Evolutionary conservation across 2,113 vertebrate species (phyloP).

Genomic region (Rhagologus leucostigma): DNA sequence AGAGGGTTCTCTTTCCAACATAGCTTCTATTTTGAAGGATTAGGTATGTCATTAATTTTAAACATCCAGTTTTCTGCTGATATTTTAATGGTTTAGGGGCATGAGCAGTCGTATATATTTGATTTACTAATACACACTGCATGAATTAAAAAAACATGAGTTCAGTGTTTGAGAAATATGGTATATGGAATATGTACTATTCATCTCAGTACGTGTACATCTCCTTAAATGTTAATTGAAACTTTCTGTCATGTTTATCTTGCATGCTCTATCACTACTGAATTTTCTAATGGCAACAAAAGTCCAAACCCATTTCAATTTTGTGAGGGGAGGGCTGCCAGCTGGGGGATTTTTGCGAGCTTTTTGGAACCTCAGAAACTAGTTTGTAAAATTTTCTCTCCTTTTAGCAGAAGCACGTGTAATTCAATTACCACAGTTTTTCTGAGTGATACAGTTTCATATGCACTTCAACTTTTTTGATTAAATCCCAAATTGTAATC

Average conservation of each 20-base stretch:
- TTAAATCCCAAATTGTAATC: neutral
- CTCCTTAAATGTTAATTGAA: neutral
- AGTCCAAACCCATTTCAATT: neutral
- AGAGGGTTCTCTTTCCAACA: neutral
- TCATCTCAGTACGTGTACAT: neutral
- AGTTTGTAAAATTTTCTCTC: neutral
- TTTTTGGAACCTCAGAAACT: neutral
- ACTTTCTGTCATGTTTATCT: neutral
- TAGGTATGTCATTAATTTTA: neutral
- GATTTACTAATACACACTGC: neutral
- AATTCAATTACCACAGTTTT: neutral
- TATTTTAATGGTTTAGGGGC: neutral
- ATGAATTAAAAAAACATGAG: neutral
- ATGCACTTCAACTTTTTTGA: neutral
- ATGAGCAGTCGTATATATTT: neutral
- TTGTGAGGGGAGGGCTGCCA: rapidly evolving
- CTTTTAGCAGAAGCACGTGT: neutral
- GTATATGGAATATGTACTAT: neutral
- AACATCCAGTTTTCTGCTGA: neutral
- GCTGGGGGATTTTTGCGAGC: rapidly evolving
- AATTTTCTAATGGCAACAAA: neutral
- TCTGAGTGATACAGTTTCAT: neutral
- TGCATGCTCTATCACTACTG: neutral
- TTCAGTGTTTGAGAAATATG: neutral
- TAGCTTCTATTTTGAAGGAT: neutral